Base-by-base conservation (phyloP, 2,797 vertebrate species). In the Xiphophorus birchmanni region DNA sequence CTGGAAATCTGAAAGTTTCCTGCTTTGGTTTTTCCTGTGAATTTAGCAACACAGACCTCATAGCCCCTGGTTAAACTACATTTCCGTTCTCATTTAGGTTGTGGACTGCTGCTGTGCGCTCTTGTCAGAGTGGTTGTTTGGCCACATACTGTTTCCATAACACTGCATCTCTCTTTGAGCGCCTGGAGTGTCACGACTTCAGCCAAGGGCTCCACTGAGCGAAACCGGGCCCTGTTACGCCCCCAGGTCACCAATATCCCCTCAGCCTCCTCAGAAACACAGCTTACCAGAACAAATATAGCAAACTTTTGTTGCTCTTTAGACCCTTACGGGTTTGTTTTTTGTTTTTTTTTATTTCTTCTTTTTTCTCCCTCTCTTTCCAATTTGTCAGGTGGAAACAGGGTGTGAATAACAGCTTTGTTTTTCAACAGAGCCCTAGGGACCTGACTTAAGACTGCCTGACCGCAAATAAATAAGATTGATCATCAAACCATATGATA, bases 351-450 rank as follows among this genome's bases (percentile, higher is more conserved):
- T 29, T 60, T 29, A 50, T 50, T 32, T 60, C 56, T 9, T 0
- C 26, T 0, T 11, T 58, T 2, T 35, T 40, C 7, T 47, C 50
- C 32, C 21, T 47, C 75, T 21, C 4, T 67, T 79, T 88, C 80
- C 78, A 82, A 89, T 93, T 92, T 91, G 89, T 91, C 89, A 91
- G 83, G 77, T 86, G 71, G 81, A 89, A 92, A 91, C 81, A 84
- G 88, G 86, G 82, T 87, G 84, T 94, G 85, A 94, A 84, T 86
- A 88, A 90, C 90, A 76, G 40, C 52, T 75, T 82, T 82, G 75
- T 87, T 88, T 91, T 86, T 58, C 85, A 75, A 72, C 29, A 37
- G 82, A 80, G 89, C 88, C 85, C 76, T 56, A 0, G 82, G 78
- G 84, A 76, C 82, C 83, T 52, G 81, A 76, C 86, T 92, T 86